Percentiles rank a stretch among this genome's conserved stretches.
Conservation (phyloP, 1,140 invertebrate species). For the Lycorma delicatula region DNA sequence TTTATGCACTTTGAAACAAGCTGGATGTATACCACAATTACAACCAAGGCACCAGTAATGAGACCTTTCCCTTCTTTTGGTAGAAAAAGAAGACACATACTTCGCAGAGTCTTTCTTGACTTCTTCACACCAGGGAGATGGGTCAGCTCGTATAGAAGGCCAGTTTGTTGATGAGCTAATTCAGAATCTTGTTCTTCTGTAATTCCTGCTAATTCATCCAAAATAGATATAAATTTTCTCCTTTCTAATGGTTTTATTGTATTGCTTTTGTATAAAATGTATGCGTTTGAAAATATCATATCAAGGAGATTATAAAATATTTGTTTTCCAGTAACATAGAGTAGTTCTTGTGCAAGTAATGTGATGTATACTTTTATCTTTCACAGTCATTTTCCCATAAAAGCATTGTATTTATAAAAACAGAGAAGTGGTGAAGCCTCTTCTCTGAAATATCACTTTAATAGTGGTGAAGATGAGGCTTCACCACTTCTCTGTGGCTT, state of each 20-base stretch:
- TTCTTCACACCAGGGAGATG: neutral
- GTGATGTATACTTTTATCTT: conserved; percentile 5
- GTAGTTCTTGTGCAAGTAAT: neutral
- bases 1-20: conserved; percentile 3
- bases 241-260: conserved; percentile 1
- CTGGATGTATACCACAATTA: conserved; percentile 10
- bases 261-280: conserved; percentile 5
- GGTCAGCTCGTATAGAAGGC: neutral
- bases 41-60: conserved; percentile 10
- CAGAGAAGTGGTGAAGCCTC: too few relatives aligned
- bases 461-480: conserved; percentile 11
- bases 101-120: neutral
- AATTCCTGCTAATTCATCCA: neutral
- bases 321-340: conserved; percentile 13
- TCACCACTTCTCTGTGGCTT: neutral
- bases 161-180: neutral
- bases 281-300: conserved; percentile 6
- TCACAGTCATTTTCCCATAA: neutral
- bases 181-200: neutral
- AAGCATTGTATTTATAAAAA: conserved; percentile 9
- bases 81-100: conserved; percentile 3
- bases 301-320: conserved; percentile 12
- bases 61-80: conserved; percentile 8
- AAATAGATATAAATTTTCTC: neutral
- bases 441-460: too few relatives aligned